Evolutionary conservation across 2,113 vertebrate species (phyloP), one percentile per base, ranked within the genome.

Genomic region (Salvelinus fontinalis): DNA sequence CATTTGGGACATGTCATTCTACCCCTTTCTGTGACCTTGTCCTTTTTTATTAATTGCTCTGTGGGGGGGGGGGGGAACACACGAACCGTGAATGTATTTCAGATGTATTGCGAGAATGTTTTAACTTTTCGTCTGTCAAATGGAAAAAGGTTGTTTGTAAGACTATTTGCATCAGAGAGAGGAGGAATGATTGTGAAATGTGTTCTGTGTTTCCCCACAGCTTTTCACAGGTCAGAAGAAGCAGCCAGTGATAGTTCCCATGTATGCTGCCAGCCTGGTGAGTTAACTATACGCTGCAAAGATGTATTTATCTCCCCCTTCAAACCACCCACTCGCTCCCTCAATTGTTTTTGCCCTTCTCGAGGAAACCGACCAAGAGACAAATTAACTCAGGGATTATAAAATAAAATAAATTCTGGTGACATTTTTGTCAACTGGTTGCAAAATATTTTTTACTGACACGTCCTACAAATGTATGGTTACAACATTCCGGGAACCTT

Each of bases 181-280:
- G 16, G 51, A 14, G 13, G 12, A 54, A 18, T 18, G 12, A 54
- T 54, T 54, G 12, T 54, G 51, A 54, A 54, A 54, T 44, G 39
- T 44, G 39, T 44, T 44, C 39, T 54, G 51, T 18, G 51, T 54
- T 54, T 54, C 88, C 78, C 80, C 69, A 22, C 87, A 99, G 97
- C 92, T 99, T 76, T 99, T 99, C 91, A 99, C 98, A 22, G 98
- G 97, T 75, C 98, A 99, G 93, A 99, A 96, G 95, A 99, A 99
- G 88, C 97, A 99, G 81, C 96, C 98, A 65, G 95, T 99, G 83
- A 99, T 99, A 79, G 97, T 99, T 34, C 98, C 98, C 81, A 97
- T 98, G 96, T 99, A 98, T 80, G 98, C 98, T 80, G 97, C 97
- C 82, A 95, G 97, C 87, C 91, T 99, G 97, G 98, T 99, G 92